phyloP scores from a whole-genome alignment of 2,797 vertebrate genomes.

The Argentina silus region DNA sequence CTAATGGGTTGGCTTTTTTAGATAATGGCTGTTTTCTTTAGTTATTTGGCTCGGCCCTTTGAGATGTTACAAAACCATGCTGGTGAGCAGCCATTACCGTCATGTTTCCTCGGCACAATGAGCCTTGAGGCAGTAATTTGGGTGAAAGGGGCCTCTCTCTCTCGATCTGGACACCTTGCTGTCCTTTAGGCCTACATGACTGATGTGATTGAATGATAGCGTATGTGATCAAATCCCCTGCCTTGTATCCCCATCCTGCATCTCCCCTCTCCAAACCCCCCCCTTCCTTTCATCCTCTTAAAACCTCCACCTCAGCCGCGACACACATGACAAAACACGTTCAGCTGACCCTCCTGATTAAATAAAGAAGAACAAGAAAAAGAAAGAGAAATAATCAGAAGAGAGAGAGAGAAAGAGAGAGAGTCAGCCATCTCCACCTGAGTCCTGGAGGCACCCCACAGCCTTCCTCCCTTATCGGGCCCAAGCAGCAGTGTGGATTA shows the following conservation, averaged over 20 bases:
- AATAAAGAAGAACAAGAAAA: constrained; percentile 44
- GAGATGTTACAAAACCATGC: neutral
- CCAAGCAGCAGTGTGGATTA: constrained; percentile 64
- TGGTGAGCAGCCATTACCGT: neutral
- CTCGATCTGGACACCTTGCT: constrained; percentile 29
- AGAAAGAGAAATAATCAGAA: constrained; percentile 46
- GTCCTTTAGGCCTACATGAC: constrained; percentile 41
- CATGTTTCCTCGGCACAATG: constrained; percentile 12
- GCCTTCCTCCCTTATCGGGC: constrained; percentile 64
- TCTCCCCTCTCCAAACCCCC: neutral
- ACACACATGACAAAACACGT: constrained; percentile 47
- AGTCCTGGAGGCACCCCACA: constrained; percentile 46
- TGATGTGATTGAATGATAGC: constrained; percentile 40
- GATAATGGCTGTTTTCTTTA: neutral
- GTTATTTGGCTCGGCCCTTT: neutral
- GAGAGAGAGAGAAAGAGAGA: constrained; percentile 25
- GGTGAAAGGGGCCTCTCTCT: neutral
- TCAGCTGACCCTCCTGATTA: constrained; percentile 54
- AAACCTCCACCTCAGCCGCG: constrained; percentile 39
- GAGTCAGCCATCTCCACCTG: constrained; percentile 33
- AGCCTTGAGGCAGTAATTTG: constrained; percentile 22
- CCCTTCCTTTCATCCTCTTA: constrained; percentile 20
- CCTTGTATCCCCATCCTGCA: constrained; percentile 4
- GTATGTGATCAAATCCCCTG: neutral
- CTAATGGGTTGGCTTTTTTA: neutral